Base-by-base conservation (phyloP, 2,888 invertebrate species). In the Andrena camellia region DNA sequence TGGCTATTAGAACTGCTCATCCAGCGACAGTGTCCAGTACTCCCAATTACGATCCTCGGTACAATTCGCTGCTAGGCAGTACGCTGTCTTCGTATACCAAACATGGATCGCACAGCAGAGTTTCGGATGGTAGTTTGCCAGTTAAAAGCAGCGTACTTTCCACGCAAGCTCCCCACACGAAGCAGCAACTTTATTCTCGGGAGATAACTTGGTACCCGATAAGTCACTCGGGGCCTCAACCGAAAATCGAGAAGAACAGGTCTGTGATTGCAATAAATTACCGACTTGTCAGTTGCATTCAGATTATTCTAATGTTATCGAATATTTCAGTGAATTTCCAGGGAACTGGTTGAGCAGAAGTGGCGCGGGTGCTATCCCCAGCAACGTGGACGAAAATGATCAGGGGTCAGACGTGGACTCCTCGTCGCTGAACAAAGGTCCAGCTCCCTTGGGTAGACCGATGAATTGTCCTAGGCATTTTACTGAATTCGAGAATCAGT, bases 1-100 rank as follows among this genome's bases (percentile, higher is more conserved):
- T 93, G 70, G 92, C 92, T 2, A 91, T 92, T 26, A 92, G 92
- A 42, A 91, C 93, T 2, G 91, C 90, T 52, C 90, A 92, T 82
- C 87, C 90, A n/a, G 89, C 93, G 10, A 87, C 90, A 7, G 62
- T 87, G n/a, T 85, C 91, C 8, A 95, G 91, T 89, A 94, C 92
- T 78, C 94, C 92, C 42, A 95, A 91, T 89, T 93, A 89, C 86
- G 94, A 90, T 82, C 94, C 90, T 73, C 91, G 89, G 92, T 95
- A 92, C 90, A 95, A 91, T 93, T 95, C 91, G 10, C 86, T 91
- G 8, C 78, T 92, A 31, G 90, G 92, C 69, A 93, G 92, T 48
- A 90, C 94, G 76, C 67, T 90, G 94, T 81, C 91, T 20, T 85
- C 94, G 91, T 63, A 95, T 94, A 85, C 95, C 92, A 85, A 91